Evolutionary conservation across 2,797 vertebrate genomes (phyloP).

Genomic region (Acropternis orthonyx): DNA sequence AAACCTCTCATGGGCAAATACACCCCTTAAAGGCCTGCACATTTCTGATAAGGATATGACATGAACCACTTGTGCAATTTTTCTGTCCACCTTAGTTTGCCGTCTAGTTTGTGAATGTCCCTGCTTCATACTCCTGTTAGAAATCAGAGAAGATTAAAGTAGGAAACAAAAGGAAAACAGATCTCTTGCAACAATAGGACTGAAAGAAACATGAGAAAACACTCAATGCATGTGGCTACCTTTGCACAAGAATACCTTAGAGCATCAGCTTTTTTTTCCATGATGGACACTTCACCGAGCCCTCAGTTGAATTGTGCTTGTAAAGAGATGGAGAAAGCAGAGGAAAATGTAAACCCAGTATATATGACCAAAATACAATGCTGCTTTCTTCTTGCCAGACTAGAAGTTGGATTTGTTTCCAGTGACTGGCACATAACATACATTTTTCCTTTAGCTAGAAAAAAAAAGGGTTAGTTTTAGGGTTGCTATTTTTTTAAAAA

Average conservation of each 20-base stretch:
- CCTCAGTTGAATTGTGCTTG: not conserved
- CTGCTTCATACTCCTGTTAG: not conserved
- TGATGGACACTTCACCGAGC: not conserved
- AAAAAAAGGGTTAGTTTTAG: not conserved
- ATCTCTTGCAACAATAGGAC: not conserved
- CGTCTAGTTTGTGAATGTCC: not conserved
- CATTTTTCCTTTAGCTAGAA: conserved; percentile 12
- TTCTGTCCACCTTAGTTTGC: not conserved
- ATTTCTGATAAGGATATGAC: not conserved
- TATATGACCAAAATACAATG: not conserved
- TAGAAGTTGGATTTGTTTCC: not conserved
- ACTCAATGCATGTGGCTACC: not conserved
- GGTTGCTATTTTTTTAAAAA: not conserved
- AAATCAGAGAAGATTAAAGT: not conserved
- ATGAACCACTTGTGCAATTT: not conserved
- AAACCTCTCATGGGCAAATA: not conserved
- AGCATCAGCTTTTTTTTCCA: not conserved
- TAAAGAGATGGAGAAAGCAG: not conserved
- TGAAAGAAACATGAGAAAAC: not conserved
- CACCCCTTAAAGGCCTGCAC: not conserved
- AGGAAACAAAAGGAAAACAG: not conserved
- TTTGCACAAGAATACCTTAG: not conserved
- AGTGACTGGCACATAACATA: not conserved
- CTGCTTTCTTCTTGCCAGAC: conserved; percentile 11
- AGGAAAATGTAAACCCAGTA: not conserved